Conservation (phyloP, 2,888 invertebrate genomes). For the Drosophila merina region DNA sequence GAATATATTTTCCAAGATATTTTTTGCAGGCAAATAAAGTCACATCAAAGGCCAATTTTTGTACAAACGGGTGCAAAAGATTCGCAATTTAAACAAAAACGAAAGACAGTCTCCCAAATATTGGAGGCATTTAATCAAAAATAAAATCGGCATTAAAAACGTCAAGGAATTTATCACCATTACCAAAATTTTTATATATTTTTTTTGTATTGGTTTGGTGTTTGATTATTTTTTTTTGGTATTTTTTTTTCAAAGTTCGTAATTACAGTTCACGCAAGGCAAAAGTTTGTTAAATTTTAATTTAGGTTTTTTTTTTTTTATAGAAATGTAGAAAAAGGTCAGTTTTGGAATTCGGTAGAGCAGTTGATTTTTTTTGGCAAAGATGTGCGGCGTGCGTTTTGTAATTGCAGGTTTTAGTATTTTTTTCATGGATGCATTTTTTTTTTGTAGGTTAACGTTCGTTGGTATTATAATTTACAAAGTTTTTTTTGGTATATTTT, state of each 20-base stretch:
- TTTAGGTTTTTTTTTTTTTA: not conserved
- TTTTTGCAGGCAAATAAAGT: constrained; percentile 22
- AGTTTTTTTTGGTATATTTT: not conserved
- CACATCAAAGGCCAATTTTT: not conserved
- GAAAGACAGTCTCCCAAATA: not conserved
- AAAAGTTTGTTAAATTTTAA: constrained; percentile 2
- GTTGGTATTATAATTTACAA: constrained; percentile 16
- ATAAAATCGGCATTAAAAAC: not conserved
- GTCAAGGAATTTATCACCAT: constrained; percentile 1
- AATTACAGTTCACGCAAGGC: constrained; percentile 9
- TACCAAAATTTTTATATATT: not conserved
- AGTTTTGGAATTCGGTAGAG: constrained; percentile 11
- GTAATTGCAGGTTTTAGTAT: constrained; percentile 14
- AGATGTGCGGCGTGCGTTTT: constrained; percentile 37
- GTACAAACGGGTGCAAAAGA: constrained; percentile 1
- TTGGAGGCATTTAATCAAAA: not conserved
- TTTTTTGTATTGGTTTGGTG: not conserved
- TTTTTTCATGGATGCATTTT: constrained; percentile 13
- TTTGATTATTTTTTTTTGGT: not conserved
- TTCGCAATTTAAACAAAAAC: no score
- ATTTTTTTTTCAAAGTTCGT: constrained; percentile 10
- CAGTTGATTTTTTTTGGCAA: constrained; percentile 11
- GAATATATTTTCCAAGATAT: constrained; percentile 3
- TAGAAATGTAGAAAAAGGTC: constrained; percentile 5
- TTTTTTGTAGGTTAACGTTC: constrained; percentile 7